phyloP scores from a whole-genome alignment of 2,888 invertebrate genomes.

The Balanococcus diminutus region DNA sequence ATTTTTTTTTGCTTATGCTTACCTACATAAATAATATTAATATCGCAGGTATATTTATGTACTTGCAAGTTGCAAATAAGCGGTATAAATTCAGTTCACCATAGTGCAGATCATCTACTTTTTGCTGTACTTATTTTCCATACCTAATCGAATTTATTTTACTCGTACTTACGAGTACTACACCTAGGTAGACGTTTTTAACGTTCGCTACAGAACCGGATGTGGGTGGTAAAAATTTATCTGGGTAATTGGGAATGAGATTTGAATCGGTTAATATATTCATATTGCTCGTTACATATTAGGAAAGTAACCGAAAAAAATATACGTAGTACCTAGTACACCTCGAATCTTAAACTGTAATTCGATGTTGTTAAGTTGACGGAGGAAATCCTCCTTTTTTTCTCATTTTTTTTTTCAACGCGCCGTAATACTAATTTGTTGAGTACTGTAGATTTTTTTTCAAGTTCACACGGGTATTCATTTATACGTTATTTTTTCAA shows the following conservation, averaged over 20 bases:
- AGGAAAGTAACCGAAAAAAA: conserved; percentile 7
- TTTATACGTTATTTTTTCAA: background rate
- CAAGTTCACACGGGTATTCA: background rate
- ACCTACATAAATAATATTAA: too few species aligned
- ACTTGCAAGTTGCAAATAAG: background rate
- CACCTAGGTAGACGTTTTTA: background rate
- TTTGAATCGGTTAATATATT: conserved; percentile 30
- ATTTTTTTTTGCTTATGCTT: background rate
- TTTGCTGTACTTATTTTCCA: background rate
- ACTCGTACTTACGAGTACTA: background rate
- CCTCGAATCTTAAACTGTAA: background rate
- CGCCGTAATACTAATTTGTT: background rate
- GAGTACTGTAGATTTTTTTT: background rate
- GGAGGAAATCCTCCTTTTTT: conserved; percentile 12
- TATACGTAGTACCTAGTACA: background rate
- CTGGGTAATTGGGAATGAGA: conserved; percentile 13
- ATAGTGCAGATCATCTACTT: background rate
- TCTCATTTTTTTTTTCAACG: background rate
- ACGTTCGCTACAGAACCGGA: conserved; percentile 1
- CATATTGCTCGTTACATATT: conserved; percentile 29
- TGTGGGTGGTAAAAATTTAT: conserved; percentile 37
- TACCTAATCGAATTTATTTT: background rate
- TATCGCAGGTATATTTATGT: background rate
- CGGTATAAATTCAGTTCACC: background rate
- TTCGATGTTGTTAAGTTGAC: background rate